phyloP scores from a whole-genome alignment of 2,797 vertebrate genomes.

The Mycteria americana region DNA sequence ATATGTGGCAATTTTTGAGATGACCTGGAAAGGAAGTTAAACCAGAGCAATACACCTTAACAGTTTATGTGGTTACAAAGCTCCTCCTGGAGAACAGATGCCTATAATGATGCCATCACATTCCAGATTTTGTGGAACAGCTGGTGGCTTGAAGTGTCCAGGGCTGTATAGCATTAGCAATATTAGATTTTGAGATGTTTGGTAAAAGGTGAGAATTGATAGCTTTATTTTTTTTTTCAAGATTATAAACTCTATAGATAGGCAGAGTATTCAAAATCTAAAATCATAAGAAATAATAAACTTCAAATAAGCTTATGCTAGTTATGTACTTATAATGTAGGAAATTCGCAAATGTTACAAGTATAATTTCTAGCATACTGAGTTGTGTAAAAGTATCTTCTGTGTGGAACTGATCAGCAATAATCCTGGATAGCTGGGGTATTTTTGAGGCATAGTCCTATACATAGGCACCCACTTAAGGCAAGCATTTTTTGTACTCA shows the following conservation, averaged over 20 bases:
- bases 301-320: not conserved
- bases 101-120: not conserved
- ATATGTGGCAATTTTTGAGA: not conserved
- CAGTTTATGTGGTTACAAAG: not conserved
- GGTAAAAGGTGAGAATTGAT: not conserved
- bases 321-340: not conserved
- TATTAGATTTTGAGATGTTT: not conserved
- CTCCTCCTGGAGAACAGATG: not conserved
- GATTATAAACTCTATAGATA: not conserved
- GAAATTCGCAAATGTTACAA: not conserved
- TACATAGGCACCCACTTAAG: not conserved
- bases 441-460: not conserved
- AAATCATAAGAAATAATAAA: not conserved
- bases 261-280: not conserved
- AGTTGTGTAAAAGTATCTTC: not conserved
- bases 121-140: not conserved
- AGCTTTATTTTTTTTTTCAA: not conserved
- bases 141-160: not conserved
- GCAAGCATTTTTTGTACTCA: not conserved
- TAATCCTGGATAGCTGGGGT: not conserved
- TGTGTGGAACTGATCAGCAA: not conserved
- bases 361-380: not conserved
- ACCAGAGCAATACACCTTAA: not conserved
- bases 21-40: not conserved
- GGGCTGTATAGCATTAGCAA: rapidly evolving